Base-by-base conservation (phyloP, 1,140 invertebrate species). In the Saxidomus purpurata region DNA sequence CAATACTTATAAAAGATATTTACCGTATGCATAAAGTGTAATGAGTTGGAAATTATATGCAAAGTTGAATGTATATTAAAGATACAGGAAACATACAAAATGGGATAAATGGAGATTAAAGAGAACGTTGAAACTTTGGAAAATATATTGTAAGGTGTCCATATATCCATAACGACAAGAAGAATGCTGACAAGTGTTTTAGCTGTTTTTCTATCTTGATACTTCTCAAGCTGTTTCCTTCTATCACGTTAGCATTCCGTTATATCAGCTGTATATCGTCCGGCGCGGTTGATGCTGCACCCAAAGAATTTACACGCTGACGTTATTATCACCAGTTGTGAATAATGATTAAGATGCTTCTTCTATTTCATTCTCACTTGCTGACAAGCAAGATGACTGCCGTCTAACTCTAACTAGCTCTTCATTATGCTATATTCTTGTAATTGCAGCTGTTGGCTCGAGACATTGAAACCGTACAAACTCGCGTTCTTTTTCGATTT, bases 191-290 rank as follows among this genome's bases (percentile, higher is more conserved):
- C 99, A 47, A 99, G 96, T 0, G 99, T 99, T 96, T 99, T 99
- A 0, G 99, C 99, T 11, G 99, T 99, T 96, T 99, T 99, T 89
- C 98, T 98, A 92, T 99, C 99, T 91, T 99, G 98, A 93, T 99
- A 99, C 94, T 99, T 98, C 96, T 99, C 99, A 94, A 98, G 98
- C 0, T 97, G 97, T 90, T 94, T 95, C 17, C 91, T 81, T 13
- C 88, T 85, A 13, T 91, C 92, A 11, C 91, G 89, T 81, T 94
- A 92, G 36, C 81, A 90, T 74, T 92, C 89, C 31, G 92, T 92
- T 89, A 93, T 93, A 38, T 93, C 91, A 0, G 93, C 93, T 47
- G 92, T 92, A 40, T 91, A 90, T 13, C 94, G 77, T 95, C 93
- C 86, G 92, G 93, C 43, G 94, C 94, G 43, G 91, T 89, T 86